Percentiles rank a stretch among this genome's conserved stretches.
Evolutionary conservation across 2,888 invertebrate species (phyloP).

Genomic region (Scaptomyza tumidula): DNA sequence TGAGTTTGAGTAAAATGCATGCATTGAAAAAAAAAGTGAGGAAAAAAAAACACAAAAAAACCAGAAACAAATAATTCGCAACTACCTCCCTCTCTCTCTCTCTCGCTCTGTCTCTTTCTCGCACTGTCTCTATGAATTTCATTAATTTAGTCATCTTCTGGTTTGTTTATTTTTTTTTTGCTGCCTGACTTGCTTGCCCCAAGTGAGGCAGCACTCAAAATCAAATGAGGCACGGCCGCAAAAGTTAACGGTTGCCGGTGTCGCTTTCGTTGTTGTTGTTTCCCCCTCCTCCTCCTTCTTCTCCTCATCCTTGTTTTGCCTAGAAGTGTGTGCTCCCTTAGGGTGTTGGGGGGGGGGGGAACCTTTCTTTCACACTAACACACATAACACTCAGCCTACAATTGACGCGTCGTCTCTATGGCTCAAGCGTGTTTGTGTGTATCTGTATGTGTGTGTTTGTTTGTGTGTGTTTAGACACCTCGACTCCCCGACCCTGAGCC

Average conservation of each 20-base stretch:
- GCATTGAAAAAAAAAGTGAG: not conserved
- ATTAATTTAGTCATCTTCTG: conserved; percentile 62
- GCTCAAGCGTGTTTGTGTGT: conserved; percentile 6
- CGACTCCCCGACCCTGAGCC: conserved; percentile 29
- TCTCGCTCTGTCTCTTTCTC: not conserved
- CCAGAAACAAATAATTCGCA: conserved; percentile 1
- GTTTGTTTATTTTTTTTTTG: not conserved
- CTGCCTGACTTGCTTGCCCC: not conserved
- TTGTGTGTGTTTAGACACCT: conserved; percentile 9
- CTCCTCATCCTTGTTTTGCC: not conserved
- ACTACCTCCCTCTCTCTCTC: too few species aligned
- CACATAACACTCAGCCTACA: not conserved
- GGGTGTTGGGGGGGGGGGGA: conserved; percentile 25
- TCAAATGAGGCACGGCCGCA: conserved; percentile 57
- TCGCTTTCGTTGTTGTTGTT: not conserved
- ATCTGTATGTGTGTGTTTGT: conserved; percentile 12
- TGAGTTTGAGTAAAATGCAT: not conserved
- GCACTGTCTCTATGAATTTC: conserved; percentile 46
- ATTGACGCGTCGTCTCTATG: not conserved
- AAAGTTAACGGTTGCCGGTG: conserved; percentile 47
- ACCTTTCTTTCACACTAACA: conserved; percentile 52
- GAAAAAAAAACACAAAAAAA: not conserved
- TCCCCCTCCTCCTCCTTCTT: not conserved
- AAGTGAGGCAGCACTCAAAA: conserved; percentile 33
- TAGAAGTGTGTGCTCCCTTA: conserved; percentile 14